These are phyloP conservation scores for Nycticryphes semicollaris DNA, from an alignment of 2,113 vertebrate species.

Conservation along the genomic window DNA sequence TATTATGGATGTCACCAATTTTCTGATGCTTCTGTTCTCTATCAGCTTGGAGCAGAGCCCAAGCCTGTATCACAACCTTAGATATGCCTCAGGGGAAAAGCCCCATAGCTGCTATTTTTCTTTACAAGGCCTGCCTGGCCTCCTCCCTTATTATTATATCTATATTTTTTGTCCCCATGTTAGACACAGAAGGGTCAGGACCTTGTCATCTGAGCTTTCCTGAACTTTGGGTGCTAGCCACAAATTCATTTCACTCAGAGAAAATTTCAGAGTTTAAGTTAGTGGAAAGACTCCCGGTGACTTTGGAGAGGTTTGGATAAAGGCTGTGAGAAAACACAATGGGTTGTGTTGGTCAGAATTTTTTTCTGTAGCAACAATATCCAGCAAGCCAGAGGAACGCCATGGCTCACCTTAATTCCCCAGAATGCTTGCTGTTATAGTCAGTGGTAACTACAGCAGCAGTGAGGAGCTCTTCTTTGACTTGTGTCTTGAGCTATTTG, in stretches of 20 bases:
- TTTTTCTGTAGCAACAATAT: background rate
- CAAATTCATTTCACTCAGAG: background rate
- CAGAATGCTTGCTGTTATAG: background rate
- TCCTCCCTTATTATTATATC: background rate
- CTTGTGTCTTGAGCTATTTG: background rate
- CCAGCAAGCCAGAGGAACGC: background rate
- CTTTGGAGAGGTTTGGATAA: background rate
- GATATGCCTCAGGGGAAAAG: background rate
- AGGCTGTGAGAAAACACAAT: fast-evolving
- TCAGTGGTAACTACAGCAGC: background rate
- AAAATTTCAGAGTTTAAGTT: background rate
- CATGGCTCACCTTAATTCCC: background rate
- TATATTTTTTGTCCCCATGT: background rate
- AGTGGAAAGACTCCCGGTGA: background rate
- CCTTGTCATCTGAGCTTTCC: background rate
- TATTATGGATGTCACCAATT: background rate
- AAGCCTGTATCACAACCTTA: background rate
- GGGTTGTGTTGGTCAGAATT: background rate
- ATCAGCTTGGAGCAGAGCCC: background rate
- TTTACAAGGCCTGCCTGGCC: background rate
- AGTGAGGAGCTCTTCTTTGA: background rate
- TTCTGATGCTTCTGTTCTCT: background rate
- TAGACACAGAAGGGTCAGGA: background rate
- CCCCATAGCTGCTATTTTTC: background rate
- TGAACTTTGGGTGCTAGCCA: background rate